These are phyloP conservation scores for Rhinatrema bivittatum DNA, from an alignment of 2,797 vertebrate genomes.

Conservation along the genomic window DNA sequence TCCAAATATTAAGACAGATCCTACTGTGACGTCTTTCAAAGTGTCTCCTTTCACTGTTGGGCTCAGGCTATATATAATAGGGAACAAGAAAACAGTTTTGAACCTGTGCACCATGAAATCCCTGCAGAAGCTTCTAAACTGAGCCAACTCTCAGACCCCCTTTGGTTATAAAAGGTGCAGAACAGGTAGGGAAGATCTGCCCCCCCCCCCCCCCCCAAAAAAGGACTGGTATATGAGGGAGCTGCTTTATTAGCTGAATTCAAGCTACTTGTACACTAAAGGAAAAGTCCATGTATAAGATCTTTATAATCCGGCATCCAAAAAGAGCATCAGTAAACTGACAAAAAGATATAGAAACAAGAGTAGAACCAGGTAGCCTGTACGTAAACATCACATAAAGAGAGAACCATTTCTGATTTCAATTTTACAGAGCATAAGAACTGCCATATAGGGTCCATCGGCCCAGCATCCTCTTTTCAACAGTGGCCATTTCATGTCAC, in stretches of 20 bases:
- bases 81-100: constrained; percentile 37
- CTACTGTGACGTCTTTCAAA: constrained; percentile 39
- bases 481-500: too few species aligned
- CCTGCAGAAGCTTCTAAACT: constrained; percentile 21
- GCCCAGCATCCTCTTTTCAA: too few species aligned
- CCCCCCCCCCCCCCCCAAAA: too few species aligned
- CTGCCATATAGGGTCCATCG: too few species aligned
- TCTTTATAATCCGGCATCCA: too few species aligned
- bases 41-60: constrained; percentile 40
- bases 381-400: too few species aligned
- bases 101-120: constrained; percentile 25
- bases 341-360: too few species aligned
- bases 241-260: constrained; percentile 18
- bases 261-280: constrained; percentile 17
- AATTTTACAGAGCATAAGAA: too few species aligned
- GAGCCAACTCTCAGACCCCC: constrained; percentile 29
- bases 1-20: constrained; percentile 38
- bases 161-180: constrained; percentile 24
- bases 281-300: too few species aligned
- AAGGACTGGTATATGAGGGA: constrained; percentile 25
- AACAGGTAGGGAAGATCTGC: constrained; percentile 17
- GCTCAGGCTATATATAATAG: constrained; percentile 46
- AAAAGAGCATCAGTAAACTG: too few species aligned
- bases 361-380: too few species aligned
- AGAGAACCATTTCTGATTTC: too few species aligned